Conservation (phyloP, 2,888 invertebrate species). For the Ennomos erosarius region DNA sequence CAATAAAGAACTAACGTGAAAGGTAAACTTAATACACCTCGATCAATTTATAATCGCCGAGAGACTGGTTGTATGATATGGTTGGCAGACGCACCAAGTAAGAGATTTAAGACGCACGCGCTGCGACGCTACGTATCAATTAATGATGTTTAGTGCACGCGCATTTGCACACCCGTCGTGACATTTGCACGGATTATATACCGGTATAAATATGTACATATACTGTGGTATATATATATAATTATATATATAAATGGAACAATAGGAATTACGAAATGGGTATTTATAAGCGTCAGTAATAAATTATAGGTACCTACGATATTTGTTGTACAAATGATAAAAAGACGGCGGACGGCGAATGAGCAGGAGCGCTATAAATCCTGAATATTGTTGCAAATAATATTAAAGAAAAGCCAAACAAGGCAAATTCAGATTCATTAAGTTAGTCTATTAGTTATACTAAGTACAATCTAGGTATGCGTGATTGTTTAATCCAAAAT, state of each 20-base stretch:
- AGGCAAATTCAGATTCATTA: too few relatives aligned
- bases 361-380: too few relatives aligned
- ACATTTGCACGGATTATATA: slow-evolving; percentile 52
- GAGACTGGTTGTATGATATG: not conserved
- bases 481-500: too few relatives aligned
- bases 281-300: slow-evolving; percentile 30
- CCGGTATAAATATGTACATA: slow-evolving; percentile 23
- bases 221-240: too few relatives aligned
- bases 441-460: too few relatives aligned
- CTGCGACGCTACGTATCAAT: slow-evolving; percentile 50
- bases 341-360: too few relatives aligned
- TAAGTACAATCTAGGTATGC: too few relatives aligned
- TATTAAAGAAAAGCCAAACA: too few relatives aligned
- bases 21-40: not conserved
- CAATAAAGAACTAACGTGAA: too few relatives aligned
- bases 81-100: slow-evolving; percentile 35
- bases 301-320: not conserved
- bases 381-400: too few relatives aligned
- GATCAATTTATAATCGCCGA: slow-evolving; percentile 4
- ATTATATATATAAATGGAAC: slow-evolving; percentile 34
- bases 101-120: slow-evolving; percentile 44
- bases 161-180: slow-evolving; percentile 38
- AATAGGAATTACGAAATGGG: slow-evolving; percentile 38
- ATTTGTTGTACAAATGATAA: too few relatives aligned
- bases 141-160: slow-evolving; percentile 49